Base-by-base conservation (phyloP, 2,888 invertebrate genomes). In the Flexamia atlantica region DNA sequence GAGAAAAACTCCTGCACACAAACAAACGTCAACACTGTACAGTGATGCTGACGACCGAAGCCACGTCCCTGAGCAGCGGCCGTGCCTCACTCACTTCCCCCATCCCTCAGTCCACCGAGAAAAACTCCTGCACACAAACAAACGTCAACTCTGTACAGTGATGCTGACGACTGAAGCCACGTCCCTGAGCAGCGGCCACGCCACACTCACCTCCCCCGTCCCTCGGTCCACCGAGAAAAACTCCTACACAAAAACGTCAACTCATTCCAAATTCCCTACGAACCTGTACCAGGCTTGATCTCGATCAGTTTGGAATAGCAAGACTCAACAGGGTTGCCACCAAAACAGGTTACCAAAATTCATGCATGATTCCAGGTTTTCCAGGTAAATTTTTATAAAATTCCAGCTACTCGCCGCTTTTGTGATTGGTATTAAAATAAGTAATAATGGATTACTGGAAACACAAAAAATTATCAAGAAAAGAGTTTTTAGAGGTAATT, bases 1-100 rank as follows among this genome's bases (percentile, higher is more conserved):
- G 91, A 91, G 88, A 96, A 95, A 88, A 94, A 93, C 80, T 93
- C 92, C 91, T 94, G 92, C 81, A 86, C n/a, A 87, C 46, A 46
- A 36, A 36, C 36, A 36, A 7, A 7, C 36, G 9, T 36, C 36
- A 36, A n/a, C n/a, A n/a, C 23, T 94, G 90, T 0, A 97, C 95
- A 0, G 95, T 95, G 80, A 97, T 92, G 17, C 95, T 94, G 32
- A 98, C 92, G 0, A 95, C 94, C 0, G 95, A 94, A 0, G 96
- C 95, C 0, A 93, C 89, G 86, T 94, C 93, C 36, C 96, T 91
- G 88, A 95, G 92, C 82, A 97, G 90, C 0, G 90, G 89, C 87
- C 92, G 92, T 0, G 93, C 92, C 0, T 96, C 95, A 0, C 91
- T 90, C 32, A 97, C 95, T 87, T 89, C 42, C 86, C 92, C 88